These are phyloP conservation scores for Tychaedon coryphoeus DNA, from an alignment of 2,113 vertebrate genomes.

Conservation along the genomic window DNA sequence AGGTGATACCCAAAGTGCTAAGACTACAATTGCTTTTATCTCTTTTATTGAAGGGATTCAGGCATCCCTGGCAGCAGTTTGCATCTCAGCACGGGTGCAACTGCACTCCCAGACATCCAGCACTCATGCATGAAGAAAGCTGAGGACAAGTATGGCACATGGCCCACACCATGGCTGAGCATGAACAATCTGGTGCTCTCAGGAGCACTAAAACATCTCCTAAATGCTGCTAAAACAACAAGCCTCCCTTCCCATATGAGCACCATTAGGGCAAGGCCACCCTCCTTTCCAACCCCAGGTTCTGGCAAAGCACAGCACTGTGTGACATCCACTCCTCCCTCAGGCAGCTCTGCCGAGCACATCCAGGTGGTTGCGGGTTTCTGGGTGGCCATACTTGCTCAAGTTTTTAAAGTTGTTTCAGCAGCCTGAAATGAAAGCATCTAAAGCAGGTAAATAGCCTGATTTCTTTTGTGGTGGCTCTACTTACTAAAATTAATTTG, in stretches of 20 bases:
- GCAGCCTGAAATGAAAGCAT: background rate
- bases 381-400: background rate
- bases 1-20: rapidly evolving
- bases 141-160: background rate
- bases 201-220: background rate
- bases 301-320: rapidly evolving
- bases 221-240: background rate
- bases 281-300: background rate
- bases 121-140: rapidly evolving
- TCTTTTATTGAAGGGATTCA: background rate
- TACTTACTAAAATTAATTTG: background rate
- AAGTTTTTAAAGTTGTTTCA: background rate
- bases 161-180: rapidly evolving
- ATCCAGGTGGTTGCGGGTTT: background rate
- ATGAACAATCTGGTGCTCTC: background rate
- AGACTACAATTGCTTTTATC: background rate
- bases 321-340: rapidly evolving
- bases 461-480: rapidly evolving
- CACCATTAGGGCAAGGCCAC: background rate
- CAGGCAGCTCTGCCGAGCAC: background rate
- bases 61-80: background rate
- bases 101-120: background rate
- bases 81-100: background rate
- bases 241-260: background rate
- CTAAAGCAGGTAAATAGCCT: background rate